Conservation (phyloP, 2,113 vertebrate species). For the Laticauda laticaudata region DNA sequence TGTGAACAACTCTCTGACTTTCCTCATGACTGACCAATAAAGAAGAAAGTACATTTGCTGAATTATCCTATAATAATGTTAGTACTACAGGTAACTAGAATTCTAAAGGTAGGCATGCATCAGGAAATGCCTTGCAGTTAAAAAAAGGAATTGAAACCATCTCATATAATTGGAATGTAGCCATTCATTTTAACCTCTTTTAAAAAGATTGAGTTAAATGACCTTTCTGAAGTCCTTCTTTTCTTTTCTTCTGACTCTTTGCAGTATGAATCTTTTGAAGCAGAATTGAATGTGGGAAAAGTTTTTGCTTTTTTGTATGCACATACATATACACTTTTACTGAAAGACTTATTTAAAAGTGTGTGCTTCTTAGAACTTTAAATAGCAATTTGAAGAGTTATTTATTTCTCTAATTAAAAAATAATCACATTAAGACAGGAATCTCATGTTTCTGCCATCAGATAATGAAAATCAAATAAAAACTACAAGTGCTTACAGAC, state of each 20-base stretch:
- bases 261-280: constrained; percentile 31
- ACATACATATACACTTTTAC: not conserved
- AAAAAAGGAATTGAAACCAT: constrained; percentile 1
- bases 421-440: not conserved
- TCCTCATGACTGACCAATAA: not conserved
- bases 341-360: not conserved
- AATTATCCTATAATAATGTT: not conserved
- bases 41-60: not conserved
- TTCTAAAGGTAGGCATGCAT: not conserved
- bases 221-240: constrained; percentile 37
- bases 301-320: not conserved
- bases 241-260: constrained; percentile 35
- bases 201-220: constrained; percentile 38
- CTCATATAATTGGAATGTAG: not conserved
- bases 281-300: constrained; percentile 25
- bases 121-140: constrained; percentile 11
- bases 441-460: constrained; percentile 13
- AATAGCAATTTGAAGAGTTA: constrained; percentile 19
- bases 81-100: not conserved
- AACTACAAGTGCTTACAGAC: not conserved
- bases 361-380: not conserved
- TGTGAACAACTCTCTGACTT: not conserved
- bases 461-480: constrained; percentile 2
- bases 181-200: constrained; percentile 20
- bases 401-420: constrained; percentile 27